Evolutionary conservation across 2,888 invertebrate genomes (phyloP).

Genomic region (Megalurothrips usitatus): DNA sequence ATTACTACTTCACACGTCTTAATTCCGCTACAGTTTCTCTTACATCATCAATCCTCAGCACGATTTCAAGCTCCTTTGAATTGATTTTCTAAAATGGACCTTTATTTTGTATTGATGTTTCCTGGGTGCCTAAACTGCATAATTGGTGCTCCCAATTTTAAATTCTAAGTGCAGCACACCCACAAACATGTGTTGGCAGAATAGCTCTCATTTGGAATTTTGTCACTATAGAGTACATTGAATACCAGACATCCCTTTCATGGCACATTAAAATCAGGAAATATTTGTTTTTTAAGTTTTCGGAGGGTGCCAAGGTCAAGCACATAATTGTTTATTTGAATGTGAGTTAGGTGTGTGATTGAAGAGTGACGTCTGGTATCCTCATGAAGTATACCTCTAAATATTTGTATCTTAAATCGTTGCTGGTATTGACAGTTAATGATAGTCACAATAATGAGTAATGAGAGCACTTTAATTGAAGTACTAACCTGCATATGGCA

Average conservation of each 20-base stretch:
- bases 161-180: slow-evolving; percentile 15
- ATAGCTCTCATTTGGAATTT: neutral
- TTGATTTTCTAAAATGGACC: neutral
- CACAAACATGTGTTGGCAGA: neutral
- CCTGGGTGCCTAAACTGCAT: slow-evolving; percentile 14
- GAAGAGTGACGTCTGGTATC: neutral
- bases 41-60: slow-evolving; percentile 2
- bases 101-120: neutral
- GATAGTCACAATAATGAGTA: too few relatives aligned
- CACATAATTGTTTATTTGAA: neutral
- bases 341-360: neutral
- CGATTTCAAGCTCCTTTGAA: neutral
- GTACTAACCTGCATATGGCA: slow-evolving; percentile 94
- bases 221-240: too few relatives aligned
- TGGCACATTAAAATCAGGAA: too few relatives aligned
- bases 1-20: slow-evolving; percentile 4
- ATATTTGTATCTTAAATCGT: neutral
- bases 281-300: too few relatives aligned
- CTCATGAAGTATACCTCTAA: neutral
- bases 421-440: neutral
- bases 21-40: neutral
- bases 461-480: neutral
- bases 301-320: neutral
- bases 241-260: too few relatives aligned
- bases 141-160: neutral